These are phyloP conservation scores for Drosophila rhopaloa DNA, from an alignment of 1,140 invertebrate species.

Conservation along the genomic window DNA sequence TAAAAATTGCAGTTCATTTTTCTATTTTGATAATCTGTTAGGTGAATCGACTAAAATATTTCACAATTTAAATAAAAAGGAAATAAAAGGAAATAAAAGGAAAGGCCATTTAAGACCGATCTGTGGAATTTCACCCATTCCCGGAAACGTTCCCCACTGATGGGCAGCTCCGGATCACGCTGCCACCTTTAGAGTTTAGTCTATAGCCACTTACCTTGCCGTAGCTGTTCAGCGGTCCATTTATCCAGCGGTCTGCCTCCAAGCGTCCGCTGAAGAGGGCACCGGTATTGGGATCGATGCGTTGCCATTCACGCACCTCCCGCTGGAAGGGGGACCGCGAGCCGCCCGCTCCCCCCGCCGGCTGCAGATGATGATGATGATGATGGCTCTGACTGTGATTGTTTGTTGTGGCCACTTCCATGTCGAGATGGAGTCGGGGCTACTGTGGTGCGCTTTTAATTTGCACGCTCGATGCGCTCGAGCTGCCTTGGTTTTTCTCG, in stretches of 20 bases:
- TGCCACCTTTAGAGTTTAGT: slow-evolving; percentile 12
- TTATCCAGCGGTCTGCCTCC: slow-evolving; percentile 84
- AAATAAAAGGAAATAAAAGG: no score
- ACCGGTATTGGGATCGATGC: slow-evolving; percentile 84
- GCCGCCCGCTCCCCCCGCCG: slow-evolving; percentile 11
- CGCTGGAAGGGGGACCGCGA: slow-evolving; percentile 81
- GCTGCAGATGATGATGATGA: slow-evolving; percentile 63
- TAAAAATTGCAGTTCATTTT: no score
- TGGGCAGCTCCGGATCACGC: slow-evolving; percentile 14
- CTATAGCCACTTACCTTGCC: slow-evolving; percentile 75
- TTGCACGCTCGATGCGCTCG: slow-evolving; percentile 78
- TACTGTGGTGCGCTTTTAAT: slow-evolving; percentile 82
- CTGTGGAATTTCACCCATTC: background rate
- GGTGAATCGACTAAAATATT: no score
- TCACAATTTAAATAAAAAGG: no score
- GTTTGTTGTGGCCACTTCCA: slow-evolving; percentile 83
- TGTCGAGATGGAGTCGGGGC: slow-evolving; percentile 47
- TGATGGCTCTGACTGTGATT: slow-evolving; percentile 76
- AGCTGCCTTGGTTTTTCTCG: slow-evolving; percentile 40
- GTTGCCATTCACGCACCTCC: slow-evolving; percentile 85
- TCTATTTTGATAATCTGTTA: no score
- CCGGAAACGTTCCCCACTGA: background rate
- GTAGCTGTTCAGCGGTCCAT: slow-evolving; percentile 82
- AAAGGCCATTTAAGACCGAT: background rate
- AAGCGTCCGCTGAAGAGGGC: slow-evolving; percentile 82